phyloP scores from a whole-genome alignment of 2,113 vertebrate genomes.

The Echinops telfairi region DNA sequence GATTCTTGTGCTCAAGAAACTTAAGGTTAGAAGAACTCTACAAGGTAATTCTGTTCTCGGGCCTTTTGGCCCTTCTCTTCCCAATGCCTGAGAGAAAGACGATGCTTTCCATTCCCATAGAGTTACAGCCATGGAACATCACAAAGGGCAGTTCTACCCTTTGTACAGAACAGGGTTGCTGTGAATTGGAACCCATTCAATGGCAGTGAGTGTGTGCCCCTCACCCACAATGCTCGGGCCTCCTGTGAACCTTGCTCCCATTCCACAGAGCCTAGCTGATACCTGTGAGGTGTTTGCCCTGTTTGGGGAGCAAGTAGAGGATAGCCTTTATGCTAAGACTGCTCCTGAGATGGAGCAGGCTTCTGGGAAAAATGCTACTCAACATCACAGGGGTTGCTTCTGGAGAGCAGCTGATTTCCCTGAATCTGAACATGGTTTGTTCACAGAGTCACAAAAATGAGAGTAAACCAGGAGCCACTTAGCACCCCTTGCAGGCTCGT shows the following conservation, averaged over 20 bases:
- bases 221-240: too few relatives aligned
- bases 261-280: neutral
- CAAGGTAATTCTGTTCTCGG: neutral
- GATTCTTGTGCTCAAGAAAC: neutral
- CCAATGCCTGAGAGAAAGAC: neutral
- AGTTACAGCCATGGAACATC: too few relatives aligned
- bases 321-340: neutral
- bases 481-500: neutral
- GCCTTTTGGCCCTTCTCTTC: neutral
- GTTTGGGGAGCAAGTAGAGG: neutral
- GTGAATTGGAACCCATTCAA: too few relatives aligned
- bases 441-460: constrained; percentile 16
- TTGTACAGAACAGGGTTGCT: too few relatives aligned
- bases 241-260: neutral
- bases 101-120: too few relatives aligned
- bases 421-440: neutral
- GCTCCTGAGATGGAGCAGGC: neutral
- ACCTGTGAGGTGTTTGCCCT: neutral
- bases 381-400: neutral
- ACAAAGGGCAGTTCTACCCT: too few relatives aligned
- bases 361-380: neutral
- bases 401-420: constrained; percentile 4
- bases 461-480: constrained; percentile 26
- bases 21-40: too few relatives aligned
- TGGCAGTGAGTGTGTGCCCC: too few relatives aligned